Conservation (phyloP, 2,888 invertebrate genomes). For the Cataglyphis albicans region DNA sequence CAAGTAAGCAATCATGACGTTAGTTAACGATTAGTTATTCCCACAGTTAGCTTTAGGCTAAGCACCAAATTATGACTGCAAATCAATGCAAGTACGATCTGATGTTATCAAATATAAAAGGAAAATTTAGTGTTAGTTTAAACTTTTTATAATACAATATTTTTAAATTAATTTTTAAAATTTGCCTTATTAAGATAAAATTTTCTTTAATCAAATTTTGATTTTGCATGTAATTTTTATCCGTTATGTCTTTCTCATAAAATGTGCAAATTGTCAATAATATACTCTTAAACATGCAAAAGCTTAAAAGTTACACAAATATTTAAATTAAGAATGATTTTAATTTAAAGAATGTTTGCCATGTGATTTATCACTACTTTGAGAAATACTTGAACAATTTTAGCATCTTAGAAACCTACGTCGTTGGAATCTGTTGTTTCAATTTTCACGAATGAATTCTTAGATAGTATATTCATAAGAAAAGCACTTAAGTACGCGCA, state of each 20-base stretch:
- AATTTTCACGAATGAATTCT: neutral
- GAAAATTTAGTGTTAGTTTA: neutral
- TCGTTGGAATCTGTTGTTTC: neutral
- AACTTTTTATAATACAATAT: neutral
- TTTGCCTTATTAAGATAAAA: neutral
- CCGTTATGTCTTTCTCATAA: neutral
- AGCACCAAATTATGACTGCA: neutral
- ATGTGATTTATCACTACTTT: neutral
- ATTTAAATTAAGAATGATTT: neutral
- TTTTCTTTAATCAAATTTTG: neutral
- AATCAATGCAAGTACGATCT: neutral
- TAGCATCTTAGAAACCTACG: neutral
- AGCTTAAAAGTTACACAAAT: neutral
- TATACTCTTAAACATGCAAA: neutral
- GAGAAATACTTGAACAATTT: neutral
- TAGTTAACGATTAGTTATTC: conserved; percentile 44
- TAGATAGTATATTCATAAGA: neutral
- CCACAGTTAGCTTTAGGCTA: conserved; percentile 45
- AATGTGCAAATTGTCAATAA: neutral
- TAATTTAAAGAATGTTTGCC: neutral
- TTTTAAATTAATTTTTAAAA: neutral
- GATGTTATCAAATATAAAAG: neutral
- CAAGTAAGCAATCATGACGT: conserved; percentile 40
- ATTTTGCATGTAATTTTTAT: neutral
- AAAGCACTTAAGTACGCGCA: conserved; percentile 44